These are phyloP conservation scores for Cyanocitta stelleri DNA, from an alignment of 2,113 vertebrate genomes.

Conservation along the genomic window DNA sequence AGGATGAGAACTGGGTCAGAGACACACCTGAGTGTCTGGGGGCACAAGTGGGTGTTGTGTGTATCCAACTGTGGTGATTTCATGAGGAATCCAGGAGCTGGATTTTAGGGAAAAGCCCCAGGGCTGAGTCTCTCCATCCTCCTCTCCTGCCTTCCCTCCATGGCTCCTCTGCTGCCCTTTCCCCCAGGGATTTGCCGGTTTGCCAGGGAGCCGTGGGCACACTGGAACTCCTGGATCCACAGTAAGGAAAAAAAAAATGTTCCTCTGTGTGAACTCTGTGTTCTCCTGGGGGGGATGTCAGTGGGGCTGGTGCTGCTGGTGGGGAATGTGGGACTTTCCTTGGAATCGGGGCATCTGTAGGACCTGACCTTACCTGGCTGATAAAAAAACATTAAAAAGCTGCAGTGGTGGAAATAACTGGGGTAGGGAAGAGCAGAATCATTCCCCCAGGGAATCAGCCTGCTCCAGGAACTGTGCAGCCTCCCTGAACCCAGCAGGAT, in stretches of 20 bases:
- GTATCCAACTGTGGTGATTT: fast-evolving
- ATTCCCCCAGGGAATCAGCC: background rate
- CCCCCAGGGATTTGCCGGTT: conserved; percentile 75
- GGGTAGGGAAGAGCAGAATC: background rate
- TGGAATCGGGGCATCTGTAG: background rate
- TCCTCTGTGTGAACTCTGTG: background rate
- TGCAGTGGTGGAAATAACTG: background rate
- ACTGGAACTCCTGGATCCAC: conserved; percentile 71
- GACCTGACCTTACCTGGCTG: background rate
- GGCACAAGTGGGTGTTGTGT: fast-evolving
- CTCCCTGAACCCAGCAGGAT: fast-evolving
- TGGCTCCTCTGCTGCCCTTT: background rate
- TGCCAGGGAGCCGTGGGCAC: conserved; percentile 69
- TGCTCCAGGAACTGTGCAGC: background rate
- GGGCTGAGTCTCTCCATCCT: background rate
- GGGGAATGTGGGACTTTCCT: background rate
- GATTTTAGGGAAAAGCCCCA: background rate
- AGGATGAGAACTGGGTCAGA: background rate
- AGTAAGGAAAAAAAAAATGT: conserved; percentile 55
- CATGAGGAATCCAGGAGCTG: background rate
- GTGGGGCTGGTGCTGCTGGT: background rate
- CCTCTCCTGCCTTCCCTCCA: background rate
- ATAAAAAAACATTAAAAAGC: background rate
- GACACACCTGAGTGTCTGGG: background rate
- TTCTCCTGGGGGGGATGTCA: background rate